Conservation (phyloP, 2,113 vertebrate genomes). For the Aix galericulata region DNA sequence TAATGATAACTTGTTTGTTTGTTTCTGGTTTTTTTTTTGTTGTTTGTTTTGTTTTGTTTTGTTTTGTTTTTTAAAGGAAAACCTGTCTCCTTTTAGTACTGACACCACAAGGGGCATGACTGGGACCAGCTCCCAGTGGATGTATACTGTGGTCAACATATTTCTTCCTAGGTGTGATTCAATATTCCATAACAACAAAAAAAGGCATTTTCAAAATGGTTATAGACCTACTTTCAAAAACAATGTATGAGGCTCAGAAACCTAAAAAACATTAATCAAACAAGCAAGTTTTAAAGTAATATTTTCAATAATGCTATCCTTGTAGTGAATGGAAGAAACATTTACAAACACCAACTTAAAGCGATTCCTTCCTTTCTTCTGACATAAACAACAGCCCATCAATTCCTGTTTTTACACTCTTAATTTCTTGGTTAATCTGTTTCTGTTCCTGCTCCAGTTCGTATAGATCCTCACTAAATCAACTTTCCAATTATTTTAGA, state of each 20-base stretch:
- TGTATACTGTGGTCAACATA: not conserved
- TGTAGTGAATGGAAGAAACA: not conserved
- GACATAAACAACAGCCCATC: not conserved
- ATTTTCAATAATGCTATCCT: not conserved
- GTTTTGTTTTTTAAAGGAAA: not conserved
- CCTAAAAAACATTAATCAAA: not conserved
- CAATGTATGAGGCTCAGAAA: not conserved
- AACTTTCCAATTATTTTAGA: not conserved
- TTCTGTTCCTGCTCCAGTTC: not conserved
- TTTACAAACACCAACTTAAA: not conserved
- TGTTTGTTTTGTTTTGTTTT: not conserved
- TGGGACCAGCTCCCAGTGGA: not conserved
- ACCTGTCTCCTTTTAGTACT: not conserved
- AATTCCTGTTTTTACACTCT: not conserved
- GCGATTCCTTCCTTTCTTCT: not conserved
- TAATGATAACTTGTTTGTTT: not conserved
- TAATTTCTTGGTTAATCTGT: not conserved
- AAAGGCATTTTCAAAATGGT: not conserved
- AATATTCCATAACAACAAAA: not conserved
- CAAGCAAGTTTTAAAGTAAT: not conserved
- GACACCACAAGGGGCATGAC: not conserved
- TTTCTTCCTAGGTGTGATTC: not conserved
- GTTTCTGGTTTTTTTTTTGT: too few relatives aligned
- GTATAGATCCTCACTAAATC: not conserved
- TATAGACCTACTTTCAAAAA: not conserved